phyloP scores from a whole-genome alignment of 2,797 vertebrate species.

The Carcharodon carcharias region DNA sequence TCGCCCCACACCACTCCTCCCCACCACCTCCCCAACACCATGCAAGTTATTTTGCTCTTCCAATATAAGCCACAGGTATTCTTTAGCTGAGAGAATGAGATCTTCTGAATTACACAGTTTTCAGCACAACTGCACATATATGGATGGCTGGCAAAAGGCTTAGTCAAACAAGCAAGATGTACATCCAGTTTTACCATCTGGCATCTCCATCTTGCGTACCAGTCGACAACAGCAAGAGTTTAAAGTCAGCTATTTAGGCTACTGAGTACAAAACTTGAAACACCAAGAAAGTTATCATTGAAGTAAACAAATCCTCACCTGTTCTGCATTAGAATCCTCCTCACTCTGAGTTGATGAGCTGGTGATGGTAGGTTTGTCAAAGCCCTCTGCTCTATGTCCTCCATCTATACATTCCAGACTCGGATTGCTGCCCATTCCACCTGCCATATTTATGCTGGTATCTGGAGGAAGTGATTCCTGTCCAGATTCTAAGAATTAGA shows the following conservation, averaged over 20 bases:
- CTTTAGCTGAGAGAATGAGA: not conserved
- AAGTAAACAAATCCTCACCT: constrained; percentile 58
- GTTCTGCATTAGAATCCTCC: constrained; percentile 67
- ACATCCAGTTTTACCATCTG: not conserved
- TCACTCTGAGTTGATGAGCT: constrained; percentile 75
- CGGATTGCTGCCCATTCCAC: constrained; percentile 13
- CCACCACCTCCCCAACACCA: too few species aligned
- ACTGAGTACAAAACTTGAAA: not conserved
- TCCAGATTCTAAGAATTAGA: constrained; percentile 63
- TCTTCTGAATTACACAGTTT: not conserved
- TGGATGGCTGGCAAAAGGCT: not conserved
- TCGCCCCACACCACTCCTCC: too few species aligned
- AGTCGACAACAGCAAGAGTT: not conserved
- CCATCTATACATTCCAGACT: constrained; percentile 50
- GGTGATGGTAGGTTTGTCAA: constrained; percentile 50
- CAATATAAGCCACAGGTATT: not conserved
- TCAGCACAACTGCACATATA: not conserved
- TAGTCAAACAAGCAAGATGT: not conserved
- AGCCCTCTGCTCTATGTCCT: constrained; percentile 40
- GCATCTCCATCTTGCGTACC: not conserved
- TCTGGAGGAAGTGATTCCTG: constrained; percentile 61
- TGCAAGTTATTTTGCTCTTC: not conserved
- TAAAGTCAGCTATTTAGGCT: not conserved
- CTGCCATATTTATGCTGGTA: not conserved
- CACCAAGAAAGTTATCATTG: not conserved